Percentiles rank a stretch among this genome's conserved stretches.
Evolutionary conservation across 2,113 vertebrate genomes (phyloP).

Genomic region (Protobothrops flavoviridis): DNA sequence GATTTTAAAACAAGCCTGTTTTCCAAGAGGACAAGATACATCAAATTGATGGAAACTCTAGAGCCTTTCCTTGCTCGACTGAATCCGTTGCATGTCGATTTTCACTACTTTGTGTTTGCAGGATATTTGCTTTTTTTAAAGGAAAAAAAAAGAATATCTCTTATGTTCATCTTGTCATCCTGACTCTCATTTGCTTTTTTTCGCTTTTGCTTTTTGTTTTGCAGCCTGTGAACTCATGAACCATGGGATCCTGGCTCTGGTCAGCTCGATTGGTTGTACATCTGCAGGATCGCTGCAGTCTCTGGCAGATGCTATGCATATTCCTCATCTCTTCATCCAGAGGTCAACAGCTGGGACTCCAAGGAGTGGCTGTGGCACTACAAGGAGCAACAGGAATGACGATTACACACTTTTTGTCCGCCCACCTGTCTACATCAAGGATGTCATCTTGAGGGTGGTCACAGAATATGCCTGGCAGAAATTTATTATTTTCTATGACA

Average conservation of each 20-base stretch:
- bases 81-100: background rate
- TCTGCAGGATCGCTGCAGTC: conserved; percentile 94
- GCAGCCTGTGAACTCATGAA: conserved; percentile 98
- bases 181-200: conserved; percentile 30
- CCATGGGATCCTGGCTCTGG: conserved; percentile 94
- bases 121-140: background rate
- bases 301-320: conserved; percentile 95
- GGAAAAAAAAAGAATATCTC: background rate
- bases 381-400: conserved; percentile 80
- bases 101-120: background rate
- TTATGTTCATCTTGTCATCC: conserved; percentile 4
- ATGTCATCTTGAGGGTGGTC: conserved; percentile 94
- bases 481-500: conserved; percentile 97
- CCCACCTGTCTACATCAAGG: conserved; percentile 92
- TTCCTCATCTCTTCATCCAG: conserved; percentile 97
- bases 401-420: conserved; percentile 97
- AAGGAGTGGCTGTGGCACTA: conserved; percentile 85
- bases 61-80: background rate
- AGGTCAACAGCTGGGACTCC: conserved; percentile 85
- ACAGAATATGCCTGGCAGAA: conserved; percentile 98
- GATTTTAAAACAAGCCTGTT: background rate
- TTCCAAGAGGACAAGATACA: background rate
- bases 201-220: conserved; percentile 55
- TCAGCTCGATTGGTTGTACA: conserved; percentile 97
- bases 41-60: background rate